Evolutionary conservation across 2,113 vertebrate species (phyloP), one percentile per base, ranked within the genome.

Genomic region (Thunnus maccoyii): DNA sequence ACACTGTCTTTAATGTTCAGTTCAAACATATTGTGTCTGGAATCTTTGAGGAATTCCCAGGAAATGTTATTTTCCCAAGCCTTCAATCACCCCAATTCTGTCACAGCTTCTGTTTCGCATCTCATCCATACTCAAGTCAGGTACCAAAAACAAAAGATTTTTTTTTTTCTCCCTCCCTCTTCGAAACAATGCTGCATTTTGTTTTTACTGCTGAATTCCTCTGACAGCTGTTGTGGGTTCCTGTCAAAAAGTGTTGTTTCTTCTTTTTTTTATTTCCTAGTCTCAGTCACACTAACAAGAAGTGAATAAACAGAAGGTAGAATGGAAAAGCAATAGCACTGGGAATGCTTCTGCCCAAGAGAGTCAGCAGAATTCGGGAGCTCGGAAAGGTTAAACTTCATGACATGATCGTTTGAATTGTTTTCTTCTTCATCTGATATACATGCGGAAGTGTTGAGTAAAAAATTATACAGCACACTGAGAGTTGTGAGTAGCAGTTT

Each of bases 61-160:
- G 67, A 88, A 92, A 80, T 79, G 51, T 83, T 88, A 78, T 91
- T 88, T 88, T 87, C 90, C 88, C 89, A 87, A 85, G 72, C 71
- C 87, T 91, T 90, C 89, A 90, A 88, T 92, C 89, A 89, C 68
- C 88, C 93, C 88, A 92, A 83, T 88, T 93, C 90, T 92, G 93
- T 93, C 87, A 92, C 75, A 51, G 72, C 77, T 68, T 72, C 85
- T 79, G 86, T 81, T 88, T 70, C 36, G 4, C 61, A 82, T 78
- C 77, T 88, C 88, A 88, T 90, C 91, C 60, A 61, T 81, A 84
- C 80, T 65, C 84, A 25, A 89, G 87, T 90, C 93, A 90, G 87
- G 85, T 88, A 86, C 81, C 64, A 67, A 77, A 86, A 90, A 85
- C 72, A 85, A 89, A 85, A 91, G 10, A 68, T 64, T 76, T 72